Conservation (phyloP, 1,140 invertebrate species). For the Stenopsyche tienmushanensis region DNA sequence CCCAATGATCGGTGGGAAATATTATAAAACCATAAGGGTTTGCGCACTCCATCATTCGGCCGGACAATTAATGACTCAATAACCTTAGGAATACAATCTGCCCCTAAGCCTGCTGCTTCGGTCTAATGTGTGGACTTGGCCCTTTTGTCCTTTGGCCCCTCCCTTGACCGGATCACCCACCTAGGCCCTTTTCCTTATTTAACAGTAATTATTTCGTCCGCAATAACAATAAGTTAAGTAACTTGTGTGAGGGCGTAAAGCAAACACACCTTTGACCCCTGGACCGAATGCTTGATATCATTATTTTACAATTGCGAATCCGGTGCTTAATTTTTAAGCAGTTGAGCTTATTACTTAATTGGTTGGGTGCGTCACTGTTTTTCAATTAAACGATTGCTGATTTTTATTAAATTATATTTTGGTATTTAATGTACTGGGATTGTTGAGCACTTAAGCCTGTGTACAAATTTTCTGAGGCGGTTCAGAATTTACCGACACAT, state of each 20-base stretch:
- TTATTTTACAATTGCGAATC: neutral
- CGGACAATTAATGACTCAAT: slow-evolving; percentile 41
- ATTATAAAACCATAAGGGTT: slow-evolving; percentile 36
- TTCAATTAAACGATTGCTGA: no score
- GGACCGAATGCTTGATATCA: neutral
- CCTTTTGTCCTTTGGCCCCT: slow-evolving; percentile 22
- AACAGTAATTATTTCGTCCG: slow-evolving; percentile 41
- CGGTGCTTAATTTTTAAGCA: neutral
- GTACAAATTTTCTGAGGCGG: no score
- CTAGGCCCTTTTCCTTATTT: slow-evolving; percentile 30
- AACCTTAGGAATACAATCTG: slow-evolving; percentile 33
- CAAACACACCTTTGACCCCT: slow-evolving; percentile 37
- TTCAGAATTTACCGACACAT: no score
- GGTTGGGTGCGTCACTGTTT: no score
- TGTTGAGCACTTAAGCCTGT: no score
- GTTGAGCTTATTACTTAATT: no score
- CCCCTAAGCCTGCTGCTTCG: slow-evolving; percentile 14
- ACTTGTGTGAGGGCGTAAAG: slow-evolving; percentile 28
- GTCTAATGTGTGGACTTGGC: slow-evolving; percentile 24
- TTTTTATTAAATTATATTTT: no score
- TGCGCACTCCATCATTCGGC: slow-evolving; percentile 35
- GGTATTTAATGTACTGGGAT: no score
- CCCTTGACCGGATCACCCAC: slow-evolving; percentile 19
- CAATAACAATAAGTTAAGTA: slow-evolving; percentile 42
- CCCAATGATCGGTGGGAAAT: slow-evolving; percentile 12